Base-by-base conservation (phyloP, 2,113 vertebrate genomes). In the Hippocampus zosterae region DNA sequence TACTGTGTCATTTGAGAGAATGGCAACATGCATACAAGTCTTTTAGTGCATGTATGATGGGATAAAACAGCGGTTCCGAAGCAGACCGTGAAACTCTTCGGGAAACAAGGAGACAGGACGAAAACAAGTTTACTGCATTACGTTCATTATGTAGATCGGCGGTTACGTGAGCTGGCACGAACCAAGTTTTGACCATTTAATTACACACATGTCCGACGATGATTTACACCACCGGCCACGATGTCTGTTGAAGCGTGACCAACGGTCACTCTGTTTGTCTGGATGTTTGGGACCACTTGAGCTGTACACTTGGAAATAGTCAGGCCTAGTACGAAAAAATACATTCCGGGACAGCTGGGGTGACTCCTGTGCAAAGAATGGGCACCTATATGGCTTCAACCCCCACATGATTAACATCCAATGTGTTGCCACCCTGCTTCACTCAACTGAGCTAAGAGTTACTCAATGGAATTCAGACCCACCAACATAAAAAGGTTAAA, bases 401-500 rank as follows among this genome's bases (percentile, higher is more conserved):
- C 1, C 16, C 15, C 46, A 50, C 15, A 18, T 55, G n/a, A 55
- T n/a, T 10, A 55, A 55, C 52, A 55, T 23, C 18, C 29, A 60
- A 27, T 7, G 33, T 33, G 27, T 27, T 16, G 15, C 18, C 33
- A 60, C 13, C 15, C 5, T 59, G 5, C 15, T 29, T 59, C 76
- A 73, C 69, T 69, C 75, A 64, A 77, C 48, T 63, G 27, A 29
- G 27, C 27, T 1, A 3, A 29, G 29, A 76, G 79, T 62, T 71
- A 78, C 74, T 86, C 82, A 85, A 15, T 18, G 57, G 27, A 60
- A 60, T 33, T 19, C 57, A 33, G 27, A 60, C 70, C 74, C 29
- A 1, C 79, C 87, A 82, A 62, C 77, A 41, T 63, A 75, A 78
- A 80, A 84, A 92, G 88, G 91, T 90, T 80, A 84, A 87, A 76